These are phyloP conservation scores for Pedicia rivosa DNA, from an alignment of 2,888 invertebrate species.

Conservation along the genomic window DNA sequence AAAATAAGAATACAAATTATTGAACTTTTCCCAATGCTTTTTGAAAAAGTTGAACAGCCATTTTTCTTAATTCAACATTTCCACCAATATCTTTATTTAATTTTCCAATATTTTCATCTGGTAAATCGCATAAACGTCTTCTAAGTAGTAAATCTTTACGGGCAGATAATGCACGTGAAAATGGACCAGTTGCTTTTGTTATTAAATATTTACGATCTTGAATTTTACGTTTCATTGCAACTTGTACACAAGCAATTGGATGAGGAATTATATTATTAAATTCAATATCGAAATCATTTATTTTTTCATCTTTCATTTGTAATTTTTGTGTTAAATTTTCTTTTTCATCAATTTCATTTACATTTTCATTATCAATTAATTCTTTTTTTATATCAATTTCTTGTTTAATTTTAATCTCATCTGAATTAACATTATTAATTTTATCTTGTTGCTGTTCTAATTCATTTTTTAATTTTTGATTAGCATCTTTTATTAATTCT, in stretches of 20 bases:
- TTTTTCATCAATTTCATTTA: slow-evolving; percentile 9
- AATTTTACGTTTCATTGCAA: slow-evolving; percentile 40
- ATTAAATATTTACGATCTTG: slow-evolving; percentile 45
- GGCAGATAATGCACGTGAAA: slow-evolving; percentile 62
- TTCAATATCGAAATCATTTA: slow-evolving; percentile 19
- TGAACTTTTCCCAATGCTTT: slow-evolving; percentile 2
- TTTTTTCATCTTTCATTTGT: slow-evolving; percentile 15
- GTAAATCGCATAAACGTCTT: slow-evolving; percentile 50
- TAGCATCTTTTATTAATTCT: slow-evolving; percentile 26
- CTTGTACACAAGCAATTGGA: slow-evolving; percentile 35
- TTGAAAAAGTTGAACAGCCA: slow-evolving; percentile 1
- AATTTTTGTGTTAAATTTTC: slow-evolving; percentile 20
- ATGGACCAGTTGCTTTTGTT: slow-evolving; percentile 56
- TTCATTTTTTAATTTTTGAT: slow-evolving; percentile 21
- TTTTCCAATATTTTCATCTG: slow-evolving; percentile 44
- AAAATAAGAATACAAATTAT: too few species aligned
- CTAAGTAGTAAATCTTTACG: slow-evolving; percentile 60
- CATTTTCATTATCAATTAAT: slow-evolving; percentile 12
- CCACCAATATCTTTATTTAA: too few species aligned
- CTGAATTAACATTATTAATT: background rate
- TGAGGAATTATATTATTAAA: slow-evolving; percentile 29
- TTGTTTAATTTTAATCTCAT: slow-evolving; percentile 6
- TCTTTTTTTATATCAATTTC: slow-evolving; percentile 22
- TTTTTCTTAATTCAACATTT: background rate
- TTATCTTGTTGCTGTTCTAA: slow-evolving; percentile 14